Evolutionary conservation across 2,888 invertebrate genomes (phyloP), one percentile per base, ranked within the genome.

Genomic region (Acleris cristana): DNA sequence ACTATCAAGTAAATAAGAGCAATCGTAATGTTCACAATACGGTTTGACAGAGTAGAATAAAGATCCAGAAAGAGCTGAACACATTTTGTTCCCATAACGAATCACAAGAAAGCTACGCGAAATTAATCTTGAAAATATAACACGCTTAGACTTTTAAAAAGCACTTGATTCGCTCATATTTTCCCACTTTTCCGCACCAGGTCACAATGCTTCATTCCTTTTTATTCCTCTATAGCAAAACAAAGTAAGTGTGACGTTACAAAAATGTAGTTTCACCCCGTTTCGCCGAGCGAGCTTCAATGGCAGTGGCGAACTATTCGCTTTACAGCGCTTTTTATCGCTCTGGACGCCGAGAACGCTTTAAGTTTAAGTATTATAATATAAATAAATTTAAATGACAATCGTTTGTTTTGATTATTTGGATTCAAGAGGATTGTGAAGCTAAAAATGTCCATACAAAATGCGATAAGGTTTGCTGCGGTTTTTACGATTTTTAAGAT

Each of bases 261-360:
- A 58, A 58, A 44, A 56, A 44, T 44, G 44, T 21, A 56, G 44
- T 56, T 56, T 56, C 56, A 44, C 40, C 21, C 44, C 56, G 44
- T 56, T 56, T 19, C 40, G 44, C 44, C 21, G 40, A 19, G 40
- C 40, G 12, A 1, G 21, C 44, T 23, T 44, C 44, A 10, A n/a
- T 16, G 16, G 56, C 56, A 56, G 21, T 8, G 21, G 23, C 55
- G 21, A 55, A 44, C 23, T 40, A 56, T 56, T 44, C 56, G 44
- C 16, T 40, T 40, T 23, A 56, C 44, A 23, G 48, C 21, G 44
- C 44, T 56, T 56, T 56, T 56, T 56, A 56, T 10, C 34, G 44
- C 19, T 40, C 4, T 14, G 40, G 18, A 18, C 48, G 18, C 1
- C 48, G 16, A 7, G 40, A 40, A 14, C 40, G 40, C 40, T 40